phyloP scores from a whole-genome alignment of 2,113 vertebrate species.

The Pluvialis apricaria region DNA sequence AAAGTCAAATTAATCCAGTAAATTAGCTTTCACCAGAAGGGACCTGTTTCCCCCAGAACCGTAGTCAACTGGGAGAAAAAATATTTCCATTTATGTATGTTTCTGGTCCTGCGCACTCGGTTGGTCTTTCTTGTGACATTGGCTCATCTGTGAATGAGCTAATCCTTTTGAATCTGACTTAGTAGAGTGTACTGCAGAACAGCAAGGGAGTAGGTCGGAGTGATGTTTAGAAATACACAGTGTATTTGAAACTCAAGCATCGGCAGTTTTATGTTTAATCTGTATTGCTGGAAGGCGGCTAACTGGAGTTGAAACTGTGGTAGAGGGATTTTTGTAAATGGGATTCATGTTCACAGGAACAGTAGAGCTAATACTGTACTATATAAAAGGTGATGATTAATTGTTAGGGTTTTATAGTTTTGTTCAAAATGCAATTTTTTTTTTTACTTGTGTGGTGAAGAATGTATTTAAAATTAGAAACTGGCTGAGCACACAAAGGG shows the following conservation, averaged over 20 bases:
- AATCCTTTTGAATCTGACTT: neutral
- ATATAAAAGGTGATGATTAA: neutral
- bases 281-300: neutral
- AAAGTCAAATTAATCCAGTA: neutral
- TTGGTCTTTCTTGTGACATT: neutral
- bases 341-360: neutral
- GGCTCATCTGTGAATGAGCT: neutral
- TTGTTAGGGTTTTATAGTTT: neutral
- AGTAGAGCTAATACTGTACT: neutral
- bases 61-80: neutral
- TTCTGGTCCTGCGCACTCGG: neutral
- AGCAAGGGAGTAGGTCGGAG: neutral
- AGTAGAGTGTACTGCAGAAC: neutral
- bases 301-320: neutral
- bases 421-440: neutral
- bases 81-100: neutral
- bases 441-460: neutral
- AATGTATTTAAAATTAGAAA: neutral
- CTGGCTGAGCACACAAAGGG: neutral
- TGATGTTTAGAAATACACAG: neutral
- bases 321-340: neutral
- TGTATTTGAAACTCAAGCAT: neutral
- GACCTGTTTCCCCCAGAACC: neutral
- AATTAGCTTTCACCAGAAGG: neutral
- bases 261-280: neutral